Conservation (phyloP, 1,140 invertebrate species). For the Elysia chlorotica region DNA sequence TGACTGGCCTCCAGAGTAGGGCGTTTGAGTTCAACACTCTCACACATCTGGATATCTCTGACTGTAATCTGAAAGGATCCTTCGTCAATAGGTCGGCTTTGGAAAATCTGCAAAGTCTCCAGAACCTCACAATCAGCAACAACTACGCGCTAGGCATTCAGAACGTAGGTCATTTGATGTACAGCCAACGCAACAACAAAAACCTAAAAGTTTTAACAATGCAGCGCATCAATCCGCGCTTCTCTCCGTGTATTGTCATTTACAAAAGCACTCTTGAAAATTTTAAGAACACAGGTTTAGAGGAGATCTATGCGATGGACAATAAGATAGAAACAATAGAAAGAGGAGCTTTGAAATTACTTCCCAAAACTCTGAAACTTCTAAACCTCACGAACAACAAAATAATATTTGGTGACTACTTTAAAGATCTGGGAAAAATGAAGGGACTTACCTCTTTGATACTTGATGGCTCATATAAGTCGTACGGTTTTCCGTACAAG, state of each 20-base stretch:
- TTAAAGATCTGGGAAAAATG: not conserved
- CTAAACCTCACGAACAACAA: conserved; percentile 9
- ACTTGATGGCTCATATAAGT: not conserved
- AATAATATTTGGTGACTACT: conserved; percentile 21
- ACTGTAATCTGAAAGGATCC: not conserved
- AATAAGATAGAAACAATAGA: conserved; percentile 19
- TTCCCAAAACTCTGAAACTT: not conserved
- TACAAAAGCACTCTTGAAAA: not conserved
- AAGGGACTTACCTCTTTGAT: not conserved
- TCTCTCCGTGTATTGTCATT: not conserved
- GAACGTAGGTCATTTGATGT: conserved; percentile 1
- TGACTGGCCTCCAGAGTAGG: not conserved
- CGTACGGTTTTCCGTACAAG: not conserved
- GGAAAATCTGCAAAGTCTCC: not conserved
- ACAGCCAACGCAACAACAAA: not conserved
- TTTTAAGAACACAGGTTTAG: not conserved
- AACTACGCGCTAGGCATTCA: conserved; percentile 4
- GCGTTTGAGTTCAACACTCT: not conserved
- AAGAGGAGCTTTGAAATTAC: not conserved
- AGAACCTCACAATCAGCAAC: not conserved
- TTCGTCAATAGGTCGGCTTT: not conserved
- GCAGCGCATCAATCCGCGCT: not conserved
- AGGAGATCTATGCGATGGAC: conserved; percentile 12
- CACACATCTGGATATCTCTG: not conserved
- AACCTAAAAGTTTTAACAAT: conserved; percentile 1